Evolutionary conservation across 2,113 vertebrate species (phyloP), one percentile per base, ranked within the genome.

Genomic region (Chamaea fasciata): DNA sequence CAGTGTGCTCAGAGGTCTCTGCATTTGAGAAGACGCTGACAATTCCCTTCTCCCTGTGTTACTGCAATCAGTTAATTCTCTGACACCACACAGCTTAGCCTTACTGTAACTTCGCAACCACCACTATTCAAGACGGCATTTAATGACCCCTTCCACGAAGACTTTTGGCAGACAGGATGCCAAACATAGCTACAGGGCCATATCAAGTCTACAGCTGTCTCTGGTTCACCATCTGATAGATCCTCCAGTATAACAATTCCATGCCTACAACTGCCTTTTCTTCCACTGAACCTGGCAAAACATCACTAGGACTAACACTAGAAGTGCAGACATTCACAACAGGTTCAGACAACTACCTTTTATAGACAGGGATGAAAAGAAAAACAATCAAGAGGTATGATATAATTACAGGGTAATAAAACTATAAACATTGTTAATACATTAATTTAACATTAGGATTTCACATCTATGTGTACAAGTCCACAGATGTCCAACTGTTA

Each of bases 381-480:
- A 97, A 97, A 98, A 77, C 91, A 97, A 94, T 95, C 86, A 92
- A 33, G 18, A 97, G 90, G 84, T 83, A 96, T 94, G 95, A 90
- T 83, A 97, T 98, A 98, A 98, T 98, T 98, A 97, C 85, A 97
- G 97, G 86, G 92, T 96, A 97, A 98, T 98, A 97, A 98, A 98
- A 97, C 77, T 55, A 89, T 96, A 97, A 98, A 98, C 64, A 87
- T 91, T 91, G 90, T 96, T 97, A 98, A 95, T 97, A 93, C 81
- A 94, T 96, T 97, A 94, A 97, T 97, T 97, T 97, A 96, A 84
- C 89, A 97, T 96, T 94, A 97, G 81, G 33, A 78, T 95, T 96
- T 97, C 75, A 68, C 65, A 71, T 93, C 55, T 79, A 84, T 56
- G 35, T 85, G 75, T 83, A 83, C 71, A 59, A 93, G 81, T 83